Percentiles rank a stretch among this genome's conserved stretches.
phyloP scores from a whole-genome alignment of 2,888 invertebrate species.

The Epirrhoe tristata region DNA sequence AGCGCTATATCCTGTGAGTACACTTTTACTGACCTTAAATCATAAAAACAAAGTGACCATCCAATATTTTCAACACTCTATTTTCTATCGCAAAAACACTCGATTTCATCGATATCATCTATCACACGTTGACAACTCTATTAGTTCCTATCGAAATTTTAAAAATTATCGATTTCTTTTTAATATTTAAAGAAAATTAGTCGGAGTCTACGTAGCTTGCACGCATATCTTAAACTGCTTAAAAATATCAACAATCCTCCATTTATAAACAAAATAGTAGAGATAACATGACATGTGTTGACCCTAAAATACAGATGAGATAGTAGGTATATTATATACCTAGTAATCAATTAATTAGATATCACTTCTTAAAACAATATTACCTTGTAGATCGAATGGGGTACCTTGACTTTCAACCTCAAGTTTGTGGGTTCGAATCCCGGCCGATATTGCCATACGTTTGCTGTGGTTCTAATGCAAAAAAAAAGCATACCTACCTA shows the following conservation, averaged over 20 bases:
- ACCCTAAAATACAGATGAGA: slow-evolving; percentile 9
- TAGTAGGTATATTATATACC: too few species aligned
- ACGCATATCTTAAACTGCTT: slow-evolving; percentile 9
- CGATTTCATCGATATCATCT: not conserved
- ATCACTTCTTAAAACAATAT: too few species aligned
- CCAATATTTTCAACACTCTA: not conserved
- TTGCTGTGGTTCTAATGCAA: too few species aligned
- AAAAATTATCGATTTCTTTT: not conserved
- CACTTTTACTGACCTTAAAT: not conserved
- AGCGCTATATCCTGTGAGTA: too few species aligned
- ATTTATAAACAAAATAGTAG: slow-evolving; percentile 21
- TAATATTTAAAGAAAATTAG: too few species aligned
- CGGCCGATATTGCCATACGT: too few species aligned
- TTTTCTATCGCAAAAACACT: not conserved
- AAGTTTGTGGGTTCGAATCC: too few species aligned
- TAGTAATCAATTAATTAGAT: too few species aligned
- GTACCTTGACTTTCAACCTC: too few species aligned
- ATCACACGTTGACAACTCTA: slow-evolving; percentile 5
- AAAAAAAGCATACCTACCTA: too few species aligned
- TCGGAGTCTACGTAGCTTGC: not conserved
- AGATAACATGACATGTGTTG: slow-evolving; percentile 13
- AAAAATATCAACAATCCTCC: slow-evolving; percentile 9
- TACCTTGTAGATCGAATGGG: too few species aligned
- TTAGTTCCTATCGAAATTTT: not conserved
- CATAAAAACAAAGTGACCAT: not conserved